Evolutionary conservation across 2,797 vertebrate species (phyloP).

Genomic region (Pseudopleuronectes americanus): DNA sequence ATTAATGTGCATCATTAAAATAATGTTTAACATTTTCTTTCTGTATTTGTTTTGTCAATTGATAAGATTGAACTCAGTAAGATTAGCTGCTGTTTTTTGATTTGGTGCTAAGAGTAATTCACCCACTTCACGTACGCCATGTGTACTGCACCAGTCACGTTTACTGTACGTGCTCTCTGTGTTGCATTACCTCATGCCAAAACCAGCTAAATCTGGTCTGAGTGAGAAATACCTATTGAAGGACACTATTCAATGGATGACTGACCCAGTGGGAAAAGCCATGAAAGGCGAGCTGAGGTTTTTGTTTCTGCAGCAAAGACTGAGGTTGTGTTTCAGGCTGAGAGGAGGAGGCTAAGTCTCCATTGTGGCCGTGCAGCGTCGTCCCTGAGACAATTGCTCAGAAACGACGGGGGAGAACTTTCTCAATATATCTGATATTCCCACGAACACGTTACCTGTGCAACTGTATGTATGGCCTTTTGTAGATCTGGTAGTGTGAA

Average conservation of each 20-base stretch:
- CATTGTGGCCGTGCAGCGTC: constrained; percentile 30
- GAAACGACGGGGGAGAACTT: constrained; percentile 20
- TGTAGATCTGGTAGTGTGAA: constrained; percentile 4
- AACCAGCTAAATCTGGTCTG: constrained; percentile 59
- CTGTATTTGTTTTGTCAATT: neutral
- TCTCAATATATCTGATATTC: constrained; percentile 47
- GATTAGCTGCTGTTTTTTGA: neutral
- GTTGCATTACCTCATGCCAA: constrained; percentile 44
- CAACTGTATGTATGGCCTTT: constrained; percentile 16
- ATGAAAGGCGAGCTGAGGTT: constrained; percentile 34
- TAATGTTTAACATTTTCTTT: neutral
- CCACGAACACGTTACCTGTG: neutral
- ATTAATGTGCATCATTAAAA: neutral
- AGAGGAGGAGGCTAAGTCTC: constrained; percentile 24
- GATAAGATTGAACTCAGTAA: neutral
- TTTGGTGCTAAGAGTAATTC: neutral
- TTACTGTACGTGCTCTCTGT: constrained; percentile 10
- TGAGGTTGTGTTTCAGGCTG: constrained; percentile 64
- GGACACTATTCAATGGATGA: constrained; percentile 35
- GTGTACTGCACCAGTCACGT: neutral
- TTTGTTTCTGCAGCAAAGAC: constrained; percentile 40
- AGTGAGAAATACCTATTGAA: constrained; percentile 38
- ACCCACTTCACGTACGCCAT: neutral
- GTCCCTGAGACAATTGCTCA: constrained; percentile 26
- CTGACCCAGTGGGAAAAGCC: constrained; percentile 44